Conservation (phyloP, 1,140 invertebrate genomes). For the Brachionus plicatilis region DNA sequence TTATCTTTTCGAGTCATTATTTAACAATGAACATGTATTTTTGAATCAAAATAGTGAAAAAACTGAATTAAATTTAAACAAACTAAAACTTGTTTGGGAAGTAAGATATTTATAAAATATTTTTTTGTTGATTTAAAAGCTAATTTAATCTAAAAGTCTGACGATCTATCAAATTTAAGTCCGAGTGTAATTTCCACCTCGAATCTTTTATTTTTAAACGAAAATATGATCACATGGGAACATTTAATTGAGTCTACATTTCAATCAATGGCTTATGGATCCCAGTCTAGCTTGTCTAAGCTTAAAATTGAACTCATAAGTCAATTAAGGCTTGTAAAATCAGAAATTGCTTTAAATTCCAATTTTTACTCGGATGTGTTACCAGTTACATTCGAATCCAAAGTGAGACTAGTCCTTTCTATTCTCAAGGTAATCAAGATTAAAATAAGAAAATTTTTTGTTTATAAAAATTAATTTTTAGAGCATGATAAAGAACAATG, state of each 20-base stretch:
- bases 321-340: not conserved
- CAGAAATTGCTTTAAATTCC: not conserved
- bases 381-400: conserved; percentile 21
- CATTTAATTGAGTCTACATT: conserved; percentile 9
- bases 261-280: not conserved
- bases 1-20: not conserved
- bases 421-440: not conserved
- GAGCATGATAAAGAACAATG: conserved; percentile 19
- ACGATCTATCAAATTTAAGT: conserved; percentile 28
- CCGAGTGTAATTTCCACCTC: not conserved
- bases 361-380: not conserved
- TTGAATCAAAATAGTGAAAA: conserved; percentile 34
- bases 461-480: not conserved
- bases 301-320: not conserved
- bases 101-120: not conserved
- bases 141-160: not conserved
- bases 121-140: not conserved
- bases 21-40: conserved; percentile 16
- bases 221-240: conserved; percentile 8
- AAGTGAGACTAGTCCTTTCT: conserved; percentile 4
- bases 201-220: conserved; percentile 2
- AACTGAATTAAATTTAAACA: not conserved
- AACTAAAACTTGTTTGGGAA: conserved; percentile 33
- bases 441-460: not conserved
- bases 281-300: not conserved